Conservation (phyloP, 2,888 invertebrate species). For the Melitaea athalia region DNA sequence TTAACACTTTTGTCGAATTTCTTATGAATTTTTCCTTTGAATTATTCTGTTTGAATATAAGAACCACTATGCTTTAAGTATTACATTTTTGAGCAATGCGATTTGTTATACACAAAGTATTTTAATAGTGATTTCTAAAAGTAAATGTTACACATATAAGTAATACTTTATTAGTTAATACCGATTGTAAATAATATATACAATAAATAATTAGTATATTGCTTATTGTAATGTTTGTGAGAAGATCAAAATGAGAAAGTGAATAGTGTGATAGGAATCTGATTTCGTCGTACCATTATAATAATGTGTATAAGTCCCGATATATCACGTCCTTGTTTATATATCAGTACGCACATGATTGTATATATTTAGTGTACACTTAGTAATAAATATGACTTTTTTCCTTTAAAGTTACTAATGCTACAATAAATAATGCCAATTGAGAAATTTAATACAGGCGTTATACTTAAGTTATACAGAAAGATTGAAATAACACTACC, state of each 20-base stretch:
- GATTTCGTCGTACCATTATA: background rate
- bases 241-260: background rate
- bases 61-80: background rate
- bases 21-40: too few relatives aligned
- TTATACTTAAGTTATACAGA: too few relatives aligned
- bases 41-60: too few relatives aligned
- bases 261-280: background rate
- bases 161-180: slow-evolving; percentile 11
- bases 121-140: background rate
- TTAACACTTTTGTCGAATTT: background rate
- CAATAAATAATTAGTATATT: background rate
- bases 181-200: background rate
- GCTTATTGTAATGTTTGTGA: background rate
- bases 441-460: background rate
- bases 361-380: background rate
- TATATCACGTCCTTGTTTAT: background rate
- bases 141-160: slow-evolving; percentile 6
- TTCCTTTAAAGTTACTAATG: background rate
- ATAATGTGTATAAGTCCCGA: background rate
- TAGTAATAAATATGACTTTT: background rate
- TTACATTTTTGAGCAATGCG: slow-evolving; percentile 8
- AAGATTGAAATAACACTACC: background rate
- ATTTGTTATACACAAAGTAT: background rate
- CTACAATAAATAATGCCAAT: slow-evolving; percentile 3
- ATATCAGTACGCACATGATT: background rate